Evolutionary conservation across 2,797 vertebrate genomes (phyloP).

Genomic region (Myiothlypis chrysogaster): DNA sequence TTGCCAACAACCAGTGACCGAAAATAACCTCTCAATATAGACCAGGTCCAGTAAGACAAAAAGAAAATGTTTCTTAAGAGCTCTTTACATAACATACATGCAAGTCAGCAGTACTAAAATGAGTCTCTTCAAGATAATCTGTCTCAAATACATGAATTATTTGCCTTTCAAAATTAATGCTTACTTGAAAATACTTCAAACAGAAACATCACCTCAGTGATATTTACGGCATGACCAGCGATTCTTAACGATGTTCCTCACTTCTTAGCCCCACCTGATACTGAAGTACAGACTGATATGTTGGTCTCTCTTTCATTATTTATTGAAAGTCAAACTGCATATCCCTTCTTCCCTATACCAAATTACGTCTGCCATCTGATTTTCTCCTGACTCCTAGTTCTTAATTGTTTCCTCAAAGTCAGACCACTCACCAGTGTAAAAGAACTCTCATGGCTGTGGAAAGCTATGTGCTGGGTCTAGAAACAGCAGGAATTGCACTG

Average conservation of each 20-base stretch:
- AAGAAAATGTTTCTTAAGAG: not conserved
- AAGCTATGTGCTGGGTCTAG: not conserved
- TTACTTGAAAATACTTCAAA: not conserved
- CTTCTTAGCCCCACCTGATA: not conserved
- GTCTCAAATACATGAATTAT: not conserved
- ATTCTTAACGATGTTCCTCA: not conserved
- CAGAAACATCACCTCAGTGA: not conserved
- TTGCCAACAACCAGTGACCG: not conserved
- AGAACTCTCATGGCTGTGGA: not conserved
- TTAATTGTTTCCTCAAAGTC: not conserved
- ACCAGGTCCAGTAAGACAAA: not conserved
- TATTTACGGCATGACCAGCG: not conserved
- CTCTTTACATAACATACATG: not conserved
- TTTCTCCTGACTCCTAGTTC: not conserved
- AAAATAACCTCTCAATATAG: not conserved
- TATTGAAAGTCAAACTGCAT: not conserved
- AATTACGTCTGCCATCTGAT: not conserved
- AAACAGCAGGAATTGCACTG: not conserved
- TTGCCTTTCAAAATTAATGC: not conserved
- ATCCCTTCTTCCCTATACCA: not conserved
- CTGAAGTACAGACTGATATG: not conserved
- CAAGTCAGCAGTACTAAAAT: not conserved
- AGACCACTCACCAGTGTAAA: not conserved
- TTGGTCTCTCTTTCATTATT: not conserved
- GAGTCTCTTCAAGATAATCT: not conserved